Base-by-base conservation (phyloP, 1,140 invertebrate genomes). In the Chrysomallon squamiferum region DNA sequence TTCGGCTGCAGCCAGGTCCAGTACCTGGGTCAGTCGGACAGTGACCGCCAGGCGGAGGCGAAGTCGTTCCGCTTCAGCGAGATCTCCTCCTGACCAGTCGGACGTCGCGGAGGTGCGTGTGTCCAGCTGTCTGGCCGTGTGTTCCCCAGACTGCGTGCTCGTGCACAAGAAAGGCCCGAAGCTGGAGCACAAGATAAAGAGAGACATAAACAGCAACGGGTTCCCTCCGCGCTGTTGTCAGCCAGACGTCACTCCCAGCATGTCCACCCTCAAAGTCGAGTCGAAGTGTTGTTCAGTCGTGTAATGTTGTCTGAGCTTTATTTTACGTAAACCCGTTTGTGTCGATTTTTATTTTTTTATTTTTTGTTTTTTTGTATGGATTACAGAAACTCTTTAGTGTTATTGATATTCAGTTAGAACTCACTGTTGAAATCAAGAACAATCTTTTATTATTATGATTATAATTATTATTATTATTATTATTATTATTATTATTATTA, bases 211-310 rank as follows among this genome's bases (percentile, higher is more conserved):
- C 52, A 72, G 73, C 27, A 82, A 82, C 65, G 66, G 65, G 13
- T 29, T 74, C 20, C 65, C 47, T 22, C 50, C 65, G 13, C 69
- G 68, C 54, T 75, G 41, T 45, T 81, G 73, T 65, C 74, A 75
- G 50, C 35, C 67, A 29, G 66, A 68, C 27, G 57, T 65, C 22
- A 54, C 67, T 29, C 49, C 62, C 20, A 52, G 65, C 27, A 38
- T 70, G 47, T 41, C 56, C n/a, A 65, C 67, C n/a, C 56, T 77
- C 7, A 73, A 73, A 32, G 62, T 76, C 20, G 75, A 80, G 49
- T 76, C 77, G 25, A 82, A 79, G 60, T 82, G 80, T 66, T 82
- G 80, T 65, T 80, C 80, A 57, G 67, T 82, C 22, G 79, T 82
- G 20, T 82, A 64, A 78, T 35, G 15, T 59, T 59, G n/a, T 54